These are phyloP conservation scores for Gobio occitaniae DNA, from an alignment of 2,797 vertebrate genomes.

Conservation along the genomic window DNA sequence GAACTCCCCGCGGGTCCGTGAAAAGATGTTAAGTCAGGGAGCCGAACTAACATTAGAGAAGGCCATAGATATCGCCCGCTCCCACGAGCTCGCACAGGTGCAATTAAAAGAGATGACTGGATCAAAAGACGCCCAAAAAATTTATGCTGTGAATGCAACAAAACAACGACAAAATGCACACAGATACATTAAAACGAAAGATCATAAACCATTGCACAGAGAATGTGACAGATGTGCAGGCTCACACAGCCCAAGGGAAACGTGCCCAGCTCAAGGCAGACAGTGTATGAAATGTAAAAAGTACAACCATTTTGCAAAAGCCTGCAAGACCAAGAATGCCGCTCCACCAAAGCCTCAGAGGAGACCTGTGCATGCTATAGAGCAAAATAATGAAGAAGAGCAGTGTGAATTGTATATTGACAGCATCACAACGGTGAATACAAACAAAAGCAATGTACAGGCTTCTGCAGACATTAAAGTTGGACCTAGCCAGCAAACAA, in stretches of 20 bases:
- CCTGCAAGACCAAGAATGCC: not conserved
- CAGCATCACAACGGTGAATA: not conserved
- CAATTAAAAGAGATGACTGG: not conserved
- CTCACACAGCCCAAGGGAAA: not conserved
- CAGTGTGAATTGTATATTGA: not conserved
- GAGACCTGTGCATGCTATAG: slow-evolving; percentile 1
- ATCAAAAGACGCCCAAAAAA: not conserved
- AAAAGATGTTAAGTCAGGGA: not conserved
- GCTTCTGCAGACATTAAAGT: not conserved
- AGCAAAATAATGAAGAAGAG: not conserved
- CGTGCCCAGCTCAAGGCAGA: not conserved
- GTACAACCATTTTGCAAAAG: not conserved
- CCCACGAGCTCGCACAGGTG: not conserved
- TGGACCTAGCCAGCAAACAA: not conserved
- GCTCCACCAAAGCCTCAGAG: not conserved
- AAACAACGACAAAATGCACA: not conserved
- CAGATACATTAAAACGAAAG: not conserved
- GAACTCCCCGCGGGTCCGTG: no score
- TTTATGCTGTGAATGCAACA: not conserved
- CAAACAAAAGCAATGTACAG: not conserved
- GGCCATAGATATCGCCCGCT: not conserved
- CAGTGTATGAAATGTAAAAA: not conserved
- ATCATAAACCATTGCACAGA: no score
- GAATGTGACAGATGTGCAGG: no score
- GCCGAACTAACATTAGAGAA: not conserved